A percentile compares a stretch with the other conserved stretches of the same genome.
Conservation (phyloP, 2,113 vertebrate genomes). For the Macquaria australasica region DNA sequence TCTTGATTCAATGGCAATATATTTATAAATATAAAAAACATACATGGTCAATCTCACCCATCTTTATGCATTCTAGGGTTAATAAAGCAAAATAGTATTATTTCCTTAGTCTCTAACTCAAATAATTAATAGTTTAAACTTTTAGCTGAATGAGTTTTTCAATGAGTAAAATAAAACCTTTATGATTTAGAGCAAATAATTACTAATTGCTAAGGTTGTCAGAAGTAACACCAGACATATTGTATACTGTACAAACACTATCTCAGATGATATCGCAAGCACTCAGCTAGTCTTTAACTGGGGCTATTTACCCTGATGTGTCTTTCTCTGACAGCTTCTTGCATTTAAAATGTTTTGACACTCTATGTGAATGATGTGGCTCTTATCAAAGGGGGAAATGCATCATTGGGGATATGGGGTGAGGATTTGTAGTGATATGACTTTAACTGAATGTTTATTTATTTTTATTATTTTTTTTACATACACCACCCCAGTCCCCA, state of each 20-base stretch:
- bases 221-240: not conserved
- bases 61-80: not conserved
- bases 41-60: not conserved
- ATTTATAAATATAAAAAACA: not conserved
- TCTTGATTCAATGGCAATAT: no score
- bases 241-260: not conserved
- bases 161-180: not conserved
- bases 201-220: not conserved
- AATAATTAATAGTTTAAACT: not conserved
- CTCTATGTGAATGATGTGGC: not conserved
- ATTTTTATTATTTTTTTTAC: not conserved
- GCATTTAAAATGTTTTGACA: constrained; percentile 27
- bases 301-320: not conserved
- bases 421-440: constrained; percentile 26
- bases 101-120: not conserved
- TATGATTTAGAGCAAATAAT: not conserved
- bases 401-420: not conserved
- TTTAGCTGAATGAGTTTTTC: not conserved
- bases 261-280: not conserved
- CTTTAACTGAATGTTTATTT: not conserved
- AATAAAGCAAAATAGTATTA: not conserved
- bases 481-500: not conserved
- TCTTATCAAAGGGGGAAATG: constrained; percentile 23
- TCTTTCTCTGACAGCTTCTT: not conserved
- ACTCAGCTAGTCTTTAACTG: not conserved